A percentile compares a stretch with the other conserved stretches of the same genome.
phyloP scores from a whole-genome alignment of 2,888 invertebrate species.

The Patella caerulea region DNA sequence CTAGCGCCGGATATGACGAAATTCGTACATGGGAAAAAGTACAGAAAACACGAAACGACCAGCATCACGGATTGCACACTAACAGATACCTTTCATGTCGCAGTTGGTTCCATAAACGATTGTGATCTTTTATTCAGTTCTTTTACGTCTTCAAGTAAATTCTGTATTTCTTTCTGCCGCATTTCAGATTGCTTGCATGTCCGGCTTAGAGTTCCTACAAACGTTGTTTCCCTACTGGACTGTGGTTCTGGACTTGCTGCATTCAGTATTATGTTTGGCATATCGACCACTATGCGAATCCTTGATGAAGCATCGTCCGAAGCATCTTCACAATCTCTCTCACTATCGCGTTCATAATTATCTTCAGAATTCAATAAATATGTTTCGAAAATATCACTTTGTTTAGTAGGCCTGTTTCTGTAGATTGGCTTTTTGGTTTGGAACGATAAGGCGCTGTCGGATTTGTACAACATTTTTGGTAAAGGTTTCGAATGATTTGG shows the following conservation, averaged over 20 bases:
- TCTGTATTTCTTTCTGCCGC: constrained; percentile 52
- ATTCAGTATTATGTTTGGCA: constrained; percentile 60
- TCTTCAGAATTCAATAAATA: constrained; percentile 27
- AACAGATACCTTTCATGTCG: no score
- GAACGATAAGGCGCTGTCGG: neutral
- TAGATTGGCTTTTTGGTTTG: neutral
- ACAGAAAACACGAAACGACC: no score
- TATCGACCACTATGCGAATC: constrained; percentile 51
- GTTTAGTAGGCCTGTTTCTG: constrained; percentile 16
- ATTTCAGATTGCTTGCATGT: constrained; percentile 59
- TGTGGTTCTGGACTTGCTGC: constrained; percentile 40
- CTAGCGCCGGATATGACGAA: no score
- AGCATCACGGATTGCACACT: no score
- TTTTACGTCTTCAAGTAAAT: constrained; percentile 59
- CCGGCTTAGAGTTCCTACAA: constrained; percentile 38
- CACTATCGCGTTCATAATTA: constrained; percentile 43
- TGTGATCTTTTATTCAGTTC: constrained; percentile 52
- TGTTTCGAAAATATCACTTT: no score
- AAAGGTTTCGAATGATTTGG: constrained; percentile 40
- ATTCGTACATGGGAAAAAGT: no score
- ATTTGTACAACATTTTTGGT: neutral
- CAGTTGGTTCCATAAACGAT: neutral
- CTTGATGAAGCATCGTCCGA: neutral
- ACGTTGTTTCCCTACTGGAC: constrained; percentile 11
- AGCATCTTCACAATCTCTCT: constrained; percentile 25